Evolutionary conservation across 2,113 vertebrate genomes (phyloP), one percentile per base, ranked within the genome.

Genomic region (Bucco capensis): DNA sequence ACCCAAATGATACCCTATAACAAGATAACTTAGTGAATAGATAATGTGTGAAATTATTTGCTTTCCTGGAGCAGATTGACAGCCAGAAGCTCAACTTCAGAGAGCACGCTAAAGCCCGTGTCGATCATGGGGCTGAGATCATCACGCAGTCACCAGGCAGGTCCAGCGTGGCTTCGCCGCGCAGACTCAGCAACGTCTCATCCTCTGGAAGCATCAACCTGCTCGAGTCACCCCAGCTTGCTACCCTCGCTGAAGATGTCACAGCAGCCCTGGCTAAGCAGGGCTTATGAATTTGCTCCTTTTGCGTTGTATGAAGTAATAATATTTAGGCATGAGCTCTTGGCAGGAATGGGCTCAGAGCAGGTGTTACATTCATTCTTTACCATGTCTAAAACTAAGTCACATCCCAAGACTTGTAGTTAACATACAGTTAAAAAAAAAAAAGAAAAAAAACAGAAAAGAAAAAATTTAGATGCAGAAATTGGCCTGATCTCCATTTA

Each of bases 191-290:
- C 98, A 99, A 99, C 4, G 98, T 99, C 88, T 99, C 99, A 0
- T 99, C 99, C 70, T 99, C 99, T 12, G 99, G 99, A 94, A 99
- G 99, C 95, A 98, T 99, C 98, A 99, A 99, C 98, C 97, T 99
- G 96, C 97, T 98, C 24, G 99, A 99, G 83, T 99, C 99, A 0
- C 99, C 99, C 53, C 99, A 99, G 98, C 98, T 99, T 70, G 98
- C 98, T 22, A 99, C 99, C 61, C 97, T 99, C 25, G 99, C 99
- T 7, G 99, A 99, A 96, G 99, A 99, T 53, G 99, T 99, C 97
- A 99, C 99, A 2, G 99, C 99, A 19, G 99, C 99, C 86, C 98
- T 99, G 21, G 99, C 99, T 88, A 99, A 99, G 96, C 99, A 99
- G 98, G 99, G 99, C 97, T 98, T 99, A 98, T 99, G 98, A 99